Evolutionary conservation across 1,140 invertebrate species (phyloP).

Genomic region (Cherax destructor): DNA sequence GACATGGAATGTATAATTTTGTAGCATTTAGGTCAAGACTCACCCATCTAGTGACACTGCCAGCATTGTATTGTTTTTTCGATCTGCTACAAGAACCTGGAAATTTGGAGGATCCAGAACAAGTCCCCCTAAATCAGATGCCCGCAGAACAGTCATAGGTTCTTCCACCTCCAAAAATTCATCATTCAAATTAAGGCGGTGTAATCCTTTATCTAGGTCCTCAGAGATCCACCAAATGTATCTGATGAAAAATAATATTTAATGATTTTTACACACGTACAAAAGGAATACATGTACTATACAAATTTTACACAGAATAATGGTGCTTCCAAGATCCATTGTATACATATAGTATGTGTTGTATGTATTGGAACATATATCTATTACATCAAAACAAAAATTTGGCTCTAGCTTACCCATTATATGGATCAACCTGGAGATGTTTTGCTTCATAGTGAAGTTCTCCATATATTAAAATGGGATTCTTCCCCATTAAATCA

Average conservation of each 20-base stretch:
- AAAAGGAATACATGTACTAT: no score
- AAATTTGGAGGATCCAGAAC: slow-evolving; percentile 88
- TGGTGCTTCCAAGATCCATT: no score
- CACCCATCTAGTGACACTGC: slow-evolving; percentile 88
- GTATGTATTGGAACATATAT: no score
- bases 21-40: slow-evolving; percentile 64
- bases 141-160: slow-evolving; percentile 79
- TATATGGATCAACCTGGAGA: slow-evolving; percentile 93
- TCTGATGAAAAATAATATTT: slow-evolving; percentile 75
- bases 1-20: neutral
- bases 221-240: slow-evolving; percentile 88
- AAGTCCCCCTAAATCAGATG: slow-evolving; percentile 82
- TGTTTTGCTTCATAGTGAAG: slow-evolving; percentile 83
- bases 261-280: no score
- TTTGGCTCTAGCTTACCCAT: slow-evolving; percentile 81
- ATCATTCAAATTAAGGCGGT: slow-evolving; percentile 81
- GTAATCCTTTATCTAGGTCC: slow-evolving; percentile 82
- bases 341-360: no score
- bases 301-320: no score
- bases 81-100: slow-evolving; percentile 84
- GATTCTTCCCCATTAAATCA: slow-evolving; percentile 82
- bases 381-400: neutral
- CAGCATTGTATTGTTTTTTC: slow-evolving; percentile 85
- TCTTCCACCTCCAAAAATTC: slow-evolving; percentile 71
- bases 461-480: slow-evolving; percentile 82